Base-by-base conservation (phyloP, 2,113 vertebrate genomes). In the Tenebrosternarchus preto region DNA sequence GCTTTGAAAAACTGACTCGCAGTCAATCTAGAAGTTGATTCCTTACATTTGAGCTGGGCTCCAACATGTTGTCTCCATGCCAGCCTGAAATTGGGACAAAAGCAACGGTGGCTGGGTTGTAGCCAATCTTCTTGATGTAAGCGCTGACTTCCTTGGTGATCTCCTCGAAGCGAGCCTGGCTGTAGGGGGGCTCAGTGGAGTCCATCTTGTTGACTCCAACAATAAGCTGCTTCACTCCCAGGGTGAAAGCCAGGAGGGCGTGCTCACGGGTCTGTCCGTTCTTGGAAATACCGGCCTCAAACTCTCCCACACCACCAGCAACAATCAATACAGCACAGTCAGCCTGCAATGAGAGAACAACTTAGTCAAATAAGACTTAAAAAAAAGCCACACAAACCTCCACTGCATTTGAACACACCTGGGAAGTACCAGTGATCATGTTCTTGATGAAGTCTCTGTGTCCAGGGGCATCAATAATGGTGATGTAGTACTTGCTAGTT, bases 91-190 rank as follows among this genome's bases (percentile, higher is more conserved):
- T 94, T 84, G 93, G 93, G 74, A 94, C 93, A 0, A 94, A 94
- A 63, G 93, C 89, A 24, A 94, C 93, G 0, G 84, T 25, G 50
- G 85, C 86, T 0, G 93, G 91, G 87, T 93, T 94, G 92, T 94
- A 94, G 57, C 93, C 93, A 22, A 94, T 93, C 89, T 94, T 94
- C 84, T 94, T 93, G 90, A 93, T 93, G 90, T 93, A 94, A 55
- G 88, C 61, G 85, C 89, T 92, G 86, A 94, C 93, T 91, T 94
- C 93, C 90, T 94, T 93, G 22, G 80, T 82, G 90, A 94, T 94
- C 36, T 94, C 93, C 84, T 94, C 91, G 1, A 85, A 93, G 81
- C 93, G 92, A 25, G 78, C 46, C 88, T 92, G 88, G 90, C 91
- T 92, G 90, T 93, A 94, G 12, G 91, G 88, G 83, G 93, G 93